A percentile compares a stretch with the other conserved stretches of the same genome.
Evolutionary conservation across 2,888 invertebrate genomes (phyloP).

Genomic region (Agrotis exclamationis): DNA sequence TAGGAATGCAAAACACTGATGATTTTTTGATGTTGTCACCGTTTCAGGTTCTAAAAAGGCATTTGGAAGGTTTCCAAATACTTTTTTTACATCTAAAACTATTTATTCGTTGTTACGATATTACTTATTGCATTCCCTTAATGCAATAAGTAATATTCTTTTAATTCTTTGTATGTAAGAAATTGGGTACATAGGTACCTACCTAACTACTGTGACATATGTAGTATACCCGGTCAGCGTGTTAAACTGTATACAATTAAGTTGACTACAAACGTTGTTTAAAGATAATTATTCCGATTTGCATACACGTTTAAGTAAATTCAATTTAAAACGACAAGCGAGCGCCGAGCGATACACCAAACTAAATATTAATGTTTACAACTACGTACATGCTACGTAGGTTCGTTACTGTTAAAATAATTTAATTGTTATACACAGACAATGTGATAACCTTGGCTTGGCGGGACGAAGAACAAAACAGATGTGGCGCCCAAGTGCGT

Average conservation of each 20-base stretch:
- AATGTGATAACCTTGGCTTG: slow-evolving; percentile 77
- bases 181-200: not conserved
- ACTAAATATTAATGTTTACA: slow-evolving; percentile 30
- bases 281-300: not conserved
- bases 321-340: slow-evolving; percentile 8
- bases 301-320: not conserved
- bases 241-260: not conserved
- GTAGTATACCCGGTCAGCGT: not conserved
- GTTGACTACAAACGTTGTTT: not conserved
- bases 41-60: too few species aligned
- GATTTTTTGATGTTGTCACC: too few species aligned
- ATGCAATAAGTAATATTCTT: too few species aligned
- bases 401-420: slow-evolving; percentile 22
- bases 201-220: not conserved
- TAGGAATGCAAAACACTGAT: too few species aligned
- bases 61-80: too few species aligned
- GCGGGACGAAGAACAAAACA: slow-evolving; percentile 77
- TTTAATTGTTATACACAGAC: slow-evolving; percentile 40
- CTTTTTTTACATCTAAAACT: too few species aligned
- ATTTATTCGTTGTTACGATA: too few species aligned
- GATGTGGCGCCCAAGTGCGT: slow-evolving; percentile 74
- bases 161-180: too few species aligned
- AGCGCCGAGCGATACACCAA: slow-evolving; percentile 1
- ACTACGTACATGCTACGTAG: slow-evolving; percentile 26
- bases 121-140: too few species aligned